These are phyloP conservation scores for Pilophorus perplexus DNA, from an alignment of 2,888 invertebrate genomes.

Conservation along the genomic window DNA sequence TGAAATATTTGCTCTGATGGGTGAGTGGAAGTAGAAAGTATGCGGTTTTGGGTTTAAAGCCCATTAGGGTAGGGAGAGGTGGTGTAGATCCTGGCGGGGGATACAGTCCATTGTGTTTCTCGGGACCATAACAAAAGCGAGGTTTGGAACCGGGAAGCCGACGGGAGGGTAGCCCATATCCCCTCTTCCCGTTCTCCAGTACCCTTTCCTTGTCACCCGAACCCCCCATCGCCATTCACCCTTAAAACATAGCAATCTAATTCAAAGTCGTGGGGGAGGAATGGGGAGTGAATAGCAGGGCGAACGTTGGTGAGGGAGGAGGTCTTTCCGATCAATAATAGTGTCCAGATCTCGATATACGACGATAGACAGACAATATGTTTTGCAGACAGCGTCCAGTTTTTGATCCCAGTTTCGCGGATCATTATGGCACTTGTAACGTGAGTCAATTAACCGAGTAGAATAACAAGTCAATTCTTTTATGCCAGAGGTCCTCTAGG, in stretches of 20 bases:
- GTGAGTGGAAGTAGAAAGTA: neutral
- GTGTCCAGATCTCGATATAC: conserved; percentile 25
- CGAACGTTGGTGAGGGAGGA: neutral
- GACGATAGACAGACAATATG: too few species aligned
- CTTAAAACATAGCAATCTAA: conserved; percentile 20
- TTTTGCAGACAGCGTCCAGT: too few species aligned
- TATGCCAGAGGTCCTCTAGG: too few species aligned
- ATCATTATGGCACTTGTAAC: neutral
- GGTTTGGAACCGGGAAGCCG: neutral
- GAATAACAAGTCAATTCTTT: too few species aligned
- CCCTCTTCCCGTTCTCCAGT: neutral
- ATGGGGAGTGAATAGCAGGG: neutral
- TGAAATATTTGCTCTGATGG: neutral
- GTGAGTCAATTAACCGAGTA: too few species aligned
- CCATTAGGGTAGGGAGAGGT: too few species aligned
- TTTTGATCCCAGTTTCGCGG: neutral
- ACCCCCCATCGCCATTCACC: neutral
- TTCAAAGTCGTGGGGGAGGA: neutral
- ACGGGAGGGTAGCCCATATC: neutral
- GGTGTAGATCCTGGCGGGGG: too few species aligned
- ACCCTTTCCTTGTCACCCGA: neutral
- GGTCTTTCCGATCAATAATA: conserved; percentile 17
- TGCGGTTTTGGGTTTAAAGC: conserved; percentile 10
- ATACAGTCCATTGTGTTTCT: neutral
- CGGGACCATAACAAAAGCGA: conserved; percentile 4